Percentiles rank a stretch among this genome's conserved stretches.
Evolutionary conservation across 2,797 vertebrate species (phyloP).

Genomic region (Lepilemur septentrionalis): DNA sequence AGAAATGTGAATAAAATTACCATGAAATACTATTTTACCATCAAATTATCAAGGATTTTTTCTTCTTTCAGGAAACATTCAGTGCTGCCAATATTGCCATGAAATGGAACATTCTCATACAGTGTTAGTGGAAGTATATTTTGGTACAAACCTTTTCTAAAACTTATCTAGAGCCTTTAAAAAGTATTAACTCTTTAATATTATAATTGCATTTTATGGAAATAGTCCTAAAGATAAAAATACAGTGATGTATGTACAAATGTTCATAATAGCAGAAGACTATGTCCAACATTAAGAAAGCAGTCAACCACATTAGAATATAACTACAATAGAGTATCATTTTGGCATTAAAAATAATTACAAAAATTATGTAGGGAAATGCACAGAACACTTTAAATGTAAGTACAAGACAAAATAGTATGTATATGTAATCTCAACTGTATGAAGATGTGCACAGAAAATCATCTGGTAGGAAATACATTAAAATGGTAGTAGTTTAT

Average conservation of each 20-base stretch:
- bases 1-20: not conserved
- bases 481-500: not conserved
- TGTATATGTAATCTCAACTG: not conserved
- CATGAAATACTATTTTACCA: not conserved
- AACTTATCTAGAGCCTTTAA: not conserved
- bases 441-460: not conserved
- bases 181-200: not conserved
- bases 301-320: not conserved
- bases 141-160: not conserved
- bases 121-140: not conserved
- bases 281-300: not conserved
- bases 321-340: not conserved
- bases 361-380: not conserved
- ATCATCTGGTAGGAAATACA: not conserved
- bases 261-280: not conserved
- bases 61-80: not conserved
- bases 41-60: not conserved
- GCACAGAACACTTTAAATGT: not conserved
- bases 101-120: not conserved
- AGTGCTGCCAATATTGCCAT: not conserved
- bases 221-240: not conserved
- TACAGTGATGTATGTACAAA: not conserved
- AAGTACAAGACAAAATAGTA: not conserved
- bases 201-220: not conserved
- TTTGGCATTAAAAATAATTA: not conserved